Evolutionary conservation across 1,140 invertebrate species (phyloP).

Genomic region (Pogonomyrmex barbatus): DNA sequence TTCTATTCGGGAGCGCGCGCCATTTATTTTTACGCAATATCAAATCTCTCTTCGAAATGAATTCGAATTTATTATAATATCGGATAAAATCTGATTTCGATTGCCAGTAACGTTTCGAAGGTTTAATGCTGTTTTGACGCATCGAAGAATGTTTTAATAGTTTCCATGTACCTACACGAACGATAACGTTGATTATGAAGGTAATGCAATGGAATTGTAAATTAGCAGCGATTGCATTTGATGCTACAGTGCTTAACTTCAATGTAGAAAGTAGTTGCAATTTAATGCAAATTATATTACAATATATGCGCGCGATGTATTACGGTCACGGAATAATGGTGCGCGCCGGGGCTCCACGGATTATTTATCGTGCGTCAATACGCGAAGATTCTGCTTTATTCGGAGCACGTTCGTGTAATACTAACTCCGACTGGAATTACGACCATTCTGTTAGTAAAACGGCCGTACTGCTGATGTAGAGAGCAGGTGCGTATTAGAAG

Average conservation of each 20-base stretch:
- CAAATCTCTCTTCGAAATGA: background rate
- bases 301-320: conserved; percentile 28
- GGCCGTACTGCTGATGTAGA: conserved; percentile 9
- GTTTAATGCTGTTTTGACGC: background rate
- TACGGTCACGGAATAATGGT: conserved; percentile 51
- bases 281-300: conserved; percentile 62
- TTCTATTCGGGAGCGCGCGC: background rate
- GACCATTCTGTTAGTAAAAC: conserved; percentile 49
- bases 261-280: conserved; percentile 18
- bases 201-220: conserved; percentile 43
- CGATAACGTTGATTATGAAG: conserved; percentile 5
- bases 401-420: conserved; percentile 48
- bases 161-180: conserved; percentile 1
- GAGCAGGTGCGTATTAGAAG: conserved; percentile 50
- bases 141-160: conserved; percentile 44
- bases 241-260: conserved; percentile 41
- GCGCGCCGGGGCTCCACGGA: background rate
- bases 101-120: background rate
- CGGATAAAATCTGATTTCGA: background rate
- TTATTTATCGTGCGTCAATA: conserved; percentile 63
- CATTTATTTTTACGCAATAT: conserved; percentile 6
- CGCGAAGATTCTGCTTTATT: conserved; percentile 54
- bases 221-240: conserved; percentile 39
- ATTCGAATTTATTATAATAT: background rate
- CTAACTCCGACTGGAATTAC: conserved; percentile 59